Conservation (phyloP, 2,113 vertebrate species). For the Rhinoderma darwinii region DNA sequence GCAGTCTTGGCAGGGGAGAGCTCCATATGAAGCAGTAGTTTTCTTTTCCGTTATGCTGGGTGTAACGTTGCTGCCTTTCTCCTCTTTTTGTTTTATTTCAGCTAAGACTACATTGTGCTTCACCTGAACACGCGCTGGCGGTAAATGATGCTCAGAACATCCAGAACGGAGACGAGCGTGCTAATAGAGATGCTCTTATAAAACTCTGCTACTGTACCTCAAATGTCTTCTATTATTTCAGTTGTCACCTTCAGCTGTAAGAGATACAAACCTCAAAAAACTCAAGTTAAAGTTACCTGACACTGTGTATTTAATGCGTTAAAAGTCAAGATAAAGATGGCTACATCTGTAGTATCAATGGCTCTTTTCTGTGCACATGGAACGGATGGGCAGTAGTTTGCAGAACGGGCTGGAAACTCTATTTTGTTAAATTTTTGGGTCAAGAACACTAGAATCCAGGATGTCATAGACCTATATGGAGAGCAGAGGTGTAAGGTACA, state of each 20-base stretch:
- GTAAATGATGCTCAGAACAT: constrained; percentile 11
- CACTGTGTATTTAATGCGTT: too few species aligned
- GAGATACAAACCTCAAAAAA: neutral
- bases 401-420: too few species aligned
- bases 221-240: constrained; percentile 35
- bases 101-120: neutral
- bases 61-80: neutral
- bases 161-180: neutral
- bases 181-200: neutral
- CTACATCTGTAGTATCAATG: too few species aligned
- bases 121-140: constrained; percentile 2
- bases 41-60: neutral
- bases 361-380: too few species aligned
- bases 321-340: too few species aligned
- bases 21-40: neutral
- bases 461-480: too few species aligned
- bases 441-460: too few species aligned
- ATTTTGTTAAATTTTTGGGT: too few species aligned
- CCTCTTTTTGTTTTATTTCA: constrained; percentile 7
- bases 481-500: too few species aligned
- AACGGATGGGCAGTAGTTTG: too few species aligned
- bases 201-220: neutral
- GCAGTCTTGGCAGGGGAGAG: neutral
- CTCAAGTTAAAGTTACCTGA: too few species aligned
- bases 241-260: neutral